Percentiles rank a stretch among this genome's conserved stretches.
Conservation (phyloP, 1,140 invertebrate genomes). For the Planococcus citri region DNA sequence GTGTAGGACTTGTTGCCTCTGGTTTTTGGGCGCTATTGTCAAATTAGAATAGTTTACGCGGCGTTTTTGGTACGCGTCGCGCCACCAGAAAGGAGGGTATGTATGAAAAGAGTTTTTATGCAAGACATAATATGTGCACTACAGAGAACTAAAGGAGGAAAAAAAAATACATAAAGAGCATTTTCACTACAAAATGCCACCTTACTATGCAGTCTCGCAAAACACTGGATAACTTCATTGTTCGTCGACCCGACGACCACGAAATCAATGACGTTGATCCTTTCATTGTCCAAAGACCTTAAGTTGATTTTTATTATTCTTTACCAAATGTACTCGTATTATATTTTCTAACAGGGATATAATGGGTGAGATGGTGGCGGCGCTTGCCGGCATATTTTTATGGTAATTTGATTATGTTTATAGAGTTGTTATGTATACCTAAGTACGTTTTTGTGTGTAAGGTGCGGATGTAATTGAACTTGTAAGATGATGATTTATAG, state of each 20-base stretch:
- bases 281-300: neutral
- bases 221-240: neutral
- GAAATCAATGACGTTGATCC: neutral
- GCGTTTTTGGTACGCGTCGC: neutral
- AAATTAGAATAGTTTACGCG: neutral
- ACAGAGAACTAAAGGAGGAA: neutral
- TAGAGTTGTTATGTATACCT: no score
- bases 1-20: slow-evolving; percentile 5
- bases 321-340: no score
- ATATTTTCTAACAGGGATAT: no score
- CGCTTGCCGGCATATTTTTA: no score
- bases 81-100: neutral
- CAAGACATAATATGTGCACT: neutral
- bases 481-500: no score
- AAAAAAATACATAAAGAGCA: neutral
- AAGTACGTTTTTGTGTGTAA: no score
- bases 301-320: no score
- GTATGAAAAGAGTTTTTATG: neutral
- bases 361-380: no score
- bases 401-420: no score
- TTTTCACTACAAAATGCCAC: neutral
- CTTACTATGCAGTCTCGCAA: neutral
- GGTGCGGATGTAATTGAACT: no score
- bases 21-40: neutral
- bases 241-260: neutral